Percentiles rank a stretch among this genome's conserved stretches.
Conservation (phyloP, 2,888 invertebrate genomes). For the Pemphredon lugubris region DNA sequence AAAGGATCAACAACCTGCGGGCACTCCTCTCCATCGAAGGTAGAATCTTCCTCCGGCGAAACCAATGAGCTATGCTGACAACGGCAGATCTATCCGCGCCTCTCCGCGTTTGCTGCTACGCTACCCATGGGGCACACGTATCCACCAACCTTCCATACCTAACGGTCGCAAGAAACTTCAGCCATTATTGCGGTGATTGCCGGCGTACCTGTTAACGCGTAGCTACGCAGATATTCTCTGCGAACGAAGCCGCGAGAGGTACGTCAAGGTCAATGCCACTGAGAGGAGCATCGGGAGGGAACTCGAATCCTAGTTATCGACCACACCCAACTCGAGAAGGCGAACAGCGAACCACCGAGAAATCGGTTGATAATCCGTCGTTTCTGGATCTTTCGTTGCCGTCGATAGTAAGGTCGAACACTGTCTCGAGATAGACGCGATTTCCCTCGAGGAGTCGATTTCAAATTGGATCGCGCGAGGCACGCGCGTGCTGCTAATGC, state of each 20-base stretch:
- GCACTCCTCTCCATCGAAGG: slow-evolving; percentile 67
- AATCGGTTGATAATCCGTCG: not conserved
- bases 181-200: slow-evolving; percentile 68
- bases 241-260: slow-evolving; percentile 52
- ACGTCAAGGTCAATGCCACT: slow-evolving; percentile 74
- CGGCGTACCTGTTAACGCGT: slow-evolving; percentile 69
- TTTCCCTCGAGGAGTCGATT: no score
- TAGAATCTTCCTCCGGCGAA: slow-evolving; percentile 59
- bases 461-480: no score
- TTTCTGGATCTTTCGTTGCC: not conserved
- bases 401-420: no score
- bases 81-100: slow-evolving; percentile 65
- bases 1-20: slow-evolving; percentile 77
- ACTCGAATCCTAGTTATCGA: slow-evolving; percentile 59
- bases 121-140: slow-evolving; percentile 37
- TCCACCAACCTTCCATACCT: slow-evolving; percentile 66
- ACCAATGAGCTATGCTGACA: slow-evolving; percentile 65
- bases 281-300: slow-evolving; percentile 39
- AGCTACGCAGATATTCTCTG: slow-evolving; percentile 60
- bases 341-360: not conserved
- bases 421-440: no score
- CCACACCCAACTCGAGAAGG: slow-evolving; percentile 54
- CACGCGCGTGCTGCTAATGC: no score
- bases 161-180: slow-evolving; percentile 70
- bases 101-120: slow-evolving; percentile 37